Evolutionary conservation across 2,888 invertebrate species (phyloP).

Genomic region (Linyphia triangularis): DNA sequence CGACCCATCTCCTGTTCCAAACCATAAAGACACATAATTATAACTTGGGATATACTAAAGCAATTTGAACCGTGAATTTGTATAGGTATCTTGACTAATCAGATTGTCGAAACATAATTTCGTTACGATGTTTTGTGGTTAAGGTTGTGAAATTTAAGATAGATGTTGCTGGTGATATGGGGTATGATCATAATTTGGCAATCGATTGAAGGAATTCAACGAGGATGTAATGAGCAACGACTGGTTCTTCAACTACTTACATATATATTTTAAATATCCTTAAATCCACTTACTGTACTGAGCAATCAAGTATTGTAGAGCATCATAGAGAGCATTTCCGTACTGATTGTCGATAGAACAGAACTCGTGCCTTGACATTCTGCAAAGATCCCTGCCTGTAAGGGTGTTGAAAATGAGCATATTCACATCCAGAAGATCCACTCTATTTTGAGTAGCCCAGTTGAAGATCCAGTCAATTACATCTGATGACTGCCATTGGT

Average conservation of each 20-base stretch:
- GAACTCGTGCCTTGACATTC: slow-evolving; percentile 75
- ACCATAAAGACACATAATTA: no score
- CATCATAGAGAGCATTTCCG: slow-evolving; percentile 73
- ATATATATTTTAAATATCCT: not conserved
- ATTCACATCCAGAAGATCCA: slow-evolving; percentile 75
- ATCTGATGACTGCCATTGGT: slow-evolving; percentile 76
- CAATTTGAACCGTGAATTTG: no score
- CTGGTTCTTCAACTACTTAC: not conserved
- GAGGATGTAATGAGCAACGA: no score
- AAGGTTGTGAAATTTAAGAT: no score
- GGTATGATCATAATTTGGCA: no score
- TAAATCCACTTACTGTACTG: slow-evolving; percentile 66
- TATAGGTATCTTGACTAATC: no score
- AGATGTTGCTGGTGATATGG: no score
- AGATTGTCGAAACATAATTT: no score
- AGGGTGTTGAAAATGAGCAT: slow-evolving; percentile 75
- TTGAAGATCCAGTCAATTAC: slow-evolving; percentile 76
- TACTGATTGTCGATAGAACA: slow-evolving; percentile 74
- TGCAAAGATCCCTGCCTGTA: slow-evolving; percentile 75
- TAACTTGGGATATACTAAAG: no score
- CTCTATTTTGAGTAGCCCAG: slow-evolving; percentile 75
- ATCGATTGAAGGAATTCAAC: no score
- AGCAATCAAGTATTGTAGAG: slow-evolving; percentile 71
- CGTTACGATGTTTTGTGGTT: no score
- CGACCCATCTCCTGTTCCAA: no score